These are phyloP conservation scores for Pedetes capensis DNA, from an alignment of 2,113 vertebrate genomes.

Conservation along the genomic window DNA sequence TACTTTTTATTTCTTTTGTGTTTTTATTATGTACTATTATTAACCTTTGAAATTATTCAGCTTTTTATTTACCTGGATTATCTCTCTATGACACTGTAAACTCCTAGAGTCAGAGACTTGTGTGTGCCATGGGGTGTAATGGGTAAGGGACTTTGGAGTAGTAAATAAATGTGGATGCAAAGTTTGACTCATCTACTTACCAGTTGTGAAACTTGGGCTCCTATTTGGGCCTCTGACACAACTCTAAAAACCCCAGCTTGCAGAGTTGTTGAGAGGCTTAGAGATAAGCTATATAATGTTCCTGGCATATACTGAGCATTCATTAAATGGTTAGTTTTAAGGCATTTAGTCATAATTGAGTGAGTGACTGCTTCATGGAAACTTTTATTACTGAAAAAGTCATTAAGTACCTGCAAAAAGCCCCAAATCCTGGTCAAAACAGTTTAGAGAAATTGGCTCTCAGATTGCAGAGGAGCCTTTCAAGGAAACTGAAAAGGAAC, in stretches of 20 bases:
- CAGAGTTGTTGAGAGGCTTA: not conserved
- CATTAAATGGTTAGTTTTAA: not conserved
- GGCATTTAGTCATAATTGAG: slow-evolving; percentile 32
- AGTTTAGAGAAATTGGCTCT: not conserved
- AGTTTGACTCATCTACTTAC: not conserved
- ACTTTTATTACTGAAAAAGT: slow-evolving; percentile 10
- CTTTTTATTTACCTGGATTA: slow-evolving; percentile 18
- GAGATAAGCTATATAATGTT: not conserved
- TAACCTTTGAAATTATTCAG: slow-evolving; percentile 21
- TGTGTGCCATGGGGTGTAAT: not conserved
- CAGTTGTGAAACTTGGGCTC: not conserved
- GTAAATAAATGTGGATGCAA: not conserved
- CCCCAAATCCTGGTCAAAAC: not conserved
- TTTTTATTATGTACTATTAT: not conserved
- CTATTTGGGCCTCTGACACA: slow-evolving; percentile 20
- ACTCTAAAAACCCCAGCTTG: slow-evolving; percentile 22
- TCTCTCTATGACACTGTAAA: not conserved
- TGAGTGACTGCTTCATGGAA: slow-evolving; percentile 33
- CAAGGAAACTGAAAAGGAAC: not conserved
- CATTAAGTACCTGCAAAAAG: not conserved
- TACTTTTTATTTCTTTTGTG: not conserved
- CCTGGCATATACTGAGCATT: not conserved
- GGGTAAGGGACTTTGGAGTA: not conserved
- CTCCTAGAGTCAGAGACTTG: not conserved
- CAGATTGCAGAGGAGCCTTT: not conserved